Base-by-base conservation (phyloP, 1,140 invertebrate species). In the Pseudoatta argentina region DNA sequence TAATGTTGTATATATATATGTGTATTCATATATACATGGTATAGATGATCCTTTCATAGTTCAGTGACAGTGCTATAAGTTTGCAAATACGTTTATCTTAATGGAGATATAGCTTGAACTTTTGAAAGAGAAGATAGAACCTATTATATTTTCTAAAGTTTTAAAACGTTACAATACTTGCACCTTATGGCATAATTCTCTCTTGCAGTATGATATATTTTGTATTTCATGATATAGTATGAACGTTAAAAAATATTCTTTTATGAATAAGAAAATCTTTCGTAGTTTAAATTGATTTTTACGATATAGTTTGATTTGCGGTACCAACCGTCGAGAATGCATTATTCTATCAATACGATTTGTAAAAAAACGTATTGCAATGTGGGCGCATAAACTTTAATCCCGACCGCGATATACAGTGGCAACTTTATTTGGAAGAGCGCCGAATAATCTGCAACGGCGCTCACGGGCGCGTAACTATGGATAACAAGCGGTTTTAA, bases 401-500 rank as follows among this genome's bases (percentile, higher is more conserved):
- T 83, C 44, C 69, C n/a, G 53, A 61, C 24, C 69, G 44, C 57
- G 79, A 83, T 73, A 83, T 75, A 57, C 39, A 73, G 24, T 57
- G 16, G 79, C 69, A 83, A 83, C 79, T 83, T 83, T 83, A 61
- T 83, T 61, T 69, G 55, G 79, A 75, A 75, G 73, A 83, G 79
- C 79, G 55, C 53, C 69, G 69, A 83, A 83, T 83, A 83, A 83
- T 83, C 79, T 83, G 69, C 71, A 83, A 73, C 55, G 69, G 79
- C 79, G 79, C 55, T 75, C 79, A 73, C 57, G 24, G 67, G 78
- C 78, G 69, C 55, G 69, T 83, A 83, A 83, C 79, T 83, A 83
- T 75, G 79, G 55, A 83, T 83, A 83, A 83, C 79, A 83, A 83
- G 79, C 69, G 79, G 79, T 83, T 83, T 83, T 83, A 83, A 83